These are phyloP conservation scores for Acanthopagrus latus DNA, from an alignment of 2,797 vertebrate genomes.

Conservation along the genomic window DNA sequence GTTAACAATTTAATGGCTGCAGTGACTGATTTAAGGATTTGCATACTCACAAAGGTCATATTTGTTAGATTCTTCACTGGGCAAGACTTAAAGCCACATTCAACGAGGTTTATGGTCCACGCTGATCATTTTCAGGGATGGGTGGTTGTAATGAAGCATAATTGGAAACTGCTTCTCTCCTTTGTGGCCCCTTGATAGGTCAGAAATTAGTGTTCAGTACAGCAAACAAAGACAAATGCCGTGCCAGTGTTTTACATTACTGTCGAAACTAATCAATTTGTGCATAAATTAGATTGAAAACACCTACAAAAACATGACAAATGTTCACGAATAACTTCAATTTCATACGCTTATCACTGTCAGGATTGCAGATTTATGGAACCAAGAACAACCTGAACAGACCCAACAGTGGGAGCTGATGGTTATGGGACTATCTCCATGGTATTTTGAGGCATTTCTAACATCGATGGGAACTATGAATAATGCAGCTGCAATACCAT, in stretches of 20 bases:
- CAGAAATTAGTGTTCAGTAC: conserved; percentile 63
- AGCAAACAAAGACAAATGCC: conserved; percentile 56
- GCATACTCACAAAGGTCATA: conserved; percentile 79
- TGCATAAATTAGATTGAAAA: conserved; percentile 14
- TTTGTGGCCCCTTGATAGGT: conserved; percentile 69
- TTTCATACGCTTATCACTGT: conserved; percentile 7
- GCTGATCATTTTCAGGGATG: conserved; percentile 76
- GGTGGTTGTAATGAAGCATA: conserved; percentile 73
- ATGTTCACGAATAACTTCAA: conserved; percentile 21
- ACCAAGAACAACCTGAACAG: conserved; percentile 12
- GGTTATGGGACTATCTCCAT: conserved; percentile 11
- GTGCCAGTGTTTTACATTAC: conserved; percentile 35
- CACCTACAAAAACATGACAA: background rate
- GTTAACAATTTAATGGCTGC: conserved; percentile 82
- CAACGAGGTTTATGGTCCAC: conserved; percentile 74
- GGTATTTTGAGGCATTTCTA: conserved; percentile 21
- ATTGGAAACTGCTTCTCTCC: conserved; percentile 72
- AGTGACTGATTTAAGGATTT: conserved; percentile 79
- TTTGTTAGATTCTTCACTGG: conserved; percentile 76
- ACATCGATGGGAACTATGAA: conserved; percentile 41
- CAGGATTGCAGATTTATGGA: conserved; percentile 32
- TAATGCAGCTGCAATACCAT: conserved; percentile 44
- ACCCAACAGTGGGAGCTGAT: conserved; percentile 1
- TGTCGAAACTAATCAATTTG: conserved; percentile 43
- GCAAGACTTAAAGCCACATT: conserved; percentile 69